Base-by-base conservation (phyloP, 2,888 invertebrate species). In the Cephus nigrinus region DNA sequence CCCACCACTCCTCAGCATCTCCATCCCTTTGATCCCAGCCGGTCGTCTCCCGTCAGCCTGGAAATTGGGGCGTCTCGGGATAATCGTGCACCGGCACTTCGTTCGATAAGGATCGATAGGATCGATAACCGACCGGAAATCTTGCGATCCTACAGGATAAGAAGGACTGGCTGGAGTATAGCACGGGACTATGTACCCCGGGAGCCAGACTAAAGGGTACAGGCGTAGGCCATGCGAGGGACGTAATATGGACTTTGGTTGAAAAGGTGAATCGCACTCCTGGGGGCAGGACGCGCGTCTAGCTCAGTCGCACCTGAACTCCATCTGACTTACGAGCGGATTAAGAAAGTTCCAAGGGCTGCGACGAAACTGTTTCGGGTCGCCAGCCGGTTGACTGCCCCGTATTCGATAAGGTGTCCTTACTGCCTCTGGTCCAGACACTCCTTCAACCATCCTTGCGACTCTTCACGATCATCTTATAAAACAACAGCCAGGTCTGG, bases 221-320 rank as follows among this genome's bases (percentile, higher is more conserved):
- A 40, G 15, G 15, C 40, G 40, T 40, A 15, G 40, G 40, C 40
- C 15, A 5, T 15, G 15, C 40, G 0, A 40, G 78, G 74, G 77
- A 75, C 80, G 82, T 82, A 84, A 86, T 86, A 82, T 82, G 85
- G 85, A 86, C 84, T 84, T 84, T 84, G 84, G 87, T 75, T 86
- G 86, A 86, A 86, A 86, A 86, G 86, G 87, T 82, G 85, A 86
- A 87, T 87, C 86, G 87, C 82, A 85, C 86, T 86, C 86, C 79
- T 80, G 87, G 85, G 86, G 86, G 82, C 40, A 40, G 40, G 15
- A 40, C 85, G 84, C 87, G 86, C 87, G 86, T 84, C 86, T 84
- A 76, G 87, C 86, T 86, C 86, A 83, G 85, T 86, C 86, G 82
- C 86, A 79, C 81, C 82, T 34, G 85, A 87, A 84, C 87, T 86